Conservation (phyloP, 1,140 invertebrate genomes). For the Oedothorax gibbosus region DNA sequence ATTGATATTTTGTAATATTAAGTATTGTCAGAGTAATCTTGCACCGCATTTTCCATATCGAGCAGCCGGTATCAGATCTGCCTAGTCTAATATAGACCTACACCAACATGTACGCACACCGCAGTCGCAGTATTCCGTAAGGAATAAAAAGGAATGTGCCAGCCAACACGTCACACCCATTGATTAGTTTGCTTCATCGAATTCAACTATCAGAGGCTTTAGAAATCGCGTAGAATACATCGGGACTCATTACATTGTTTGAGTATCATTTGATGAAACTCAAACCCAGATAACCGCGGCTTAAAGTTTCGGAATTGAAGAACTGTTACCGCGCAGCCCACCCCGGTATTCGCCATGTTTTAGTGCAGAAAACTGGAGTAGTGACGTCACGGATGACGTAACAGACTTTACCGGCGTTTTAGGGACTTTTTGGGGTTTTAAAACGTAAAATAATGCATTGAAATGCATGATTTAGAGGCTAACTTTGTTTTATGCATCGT, state of each 20-base stretch:
- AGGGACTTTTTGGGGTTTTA: neutral
- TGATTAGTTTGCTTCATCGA: conserved; percentile 51
- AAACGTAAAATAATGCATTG: neutral
- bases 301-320: too few species aligned
- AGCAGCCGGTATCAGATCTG: conserved; percentile 54
- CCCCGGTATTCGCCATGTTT: conserved; percentile 62
- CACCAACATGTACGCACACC: conserved; percentile 57
- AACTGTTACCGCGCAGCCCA: conserved; percentile 47
- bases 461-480: neutral
- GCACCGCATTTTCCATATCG: conserved; percentile 18
- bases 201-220: conserved; percentile 48
- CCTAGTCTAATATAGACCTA: conserved; percentile 34
- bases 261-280: too few species aligned
- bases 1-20: too few species aligned
- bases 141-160: conserved; percentile 41
- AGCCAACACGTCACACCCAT: conserved; percentile 57
- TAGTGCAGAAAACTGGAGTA: conserved; percentile 41
- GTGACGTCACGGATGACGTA: conserved; percentile 32
- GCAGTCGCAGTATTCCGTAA: conserved; percentile 58
- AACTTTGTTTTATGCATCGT: neutral
- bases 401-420: neutral
- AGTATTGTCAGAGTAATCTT: conserved; percentile 17
- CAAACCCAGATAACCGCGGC: too few species aligned
- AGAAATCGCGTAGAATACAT: conserved; percentile 74
- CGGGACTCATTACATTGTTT: conserved; percentile 62